Conservation (phyloP, 2,888 invertebrate genomes). For the Venustoraphidia nigricollis region DNA sequence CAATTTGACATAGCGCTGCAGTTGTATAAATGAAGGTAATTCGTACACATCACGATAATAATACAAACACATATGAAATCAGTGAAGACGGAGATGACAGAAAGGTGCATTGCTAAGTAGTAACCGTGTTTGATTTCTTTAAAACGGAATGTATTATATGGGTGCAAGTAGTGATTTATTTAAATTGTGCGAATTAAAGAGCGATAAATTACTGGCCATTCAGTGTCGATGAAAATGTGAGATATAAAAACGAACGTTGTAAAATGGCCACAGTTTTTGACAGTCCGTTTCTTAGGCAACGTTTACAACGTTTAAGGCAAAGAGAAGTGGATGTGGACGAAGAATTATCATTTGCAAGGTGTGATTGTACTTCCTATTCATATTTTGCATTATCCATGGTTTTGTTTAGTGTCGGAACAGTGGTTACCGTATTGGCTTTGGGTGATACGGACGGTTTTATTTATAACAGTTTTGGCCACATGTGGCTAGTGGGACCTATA, state of each 20-base stretch:
- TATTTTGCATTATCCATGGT: conserved; percentile 46
- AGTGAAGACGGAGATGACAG: too few relatives aligned
- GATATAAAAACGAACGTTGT: neutral
- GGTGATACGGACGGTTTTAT: conserved; percentile 44
- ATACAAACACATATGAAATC: too few relatives aligned
- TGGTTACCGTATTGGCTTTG: conserved; percentile 45
- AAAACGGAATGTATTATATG: too few relatives aligned
- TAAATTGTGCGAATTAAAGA: too few relatives aligned
- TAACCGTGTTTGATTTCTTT: too few relatives aligned
- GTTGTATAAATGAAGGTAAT: too few relatives aligned
- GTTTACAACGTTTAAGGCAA: conserved; percentile 39
- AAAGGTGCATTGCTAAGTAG: too few relatives aligned
- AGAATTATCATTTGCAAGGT: conserved; percentile 43
- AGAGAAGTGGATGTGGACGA: conserved; percentile 42
- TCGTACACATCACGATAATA: too few relatives aligned
- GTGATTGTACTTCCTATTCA: conserved; percentile 50
- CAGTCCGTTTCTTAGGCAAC: conserved; percentile 42
- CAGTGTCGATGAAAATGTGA: too few relatives aligned
- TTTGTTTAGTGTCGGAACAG: conserved; percentile 44
- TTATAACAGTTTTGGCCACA: conserved; percentile 44
- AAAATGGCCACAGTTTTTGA: conserved; percentile 48
- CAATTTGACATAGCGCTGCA: too few relatives aligned
- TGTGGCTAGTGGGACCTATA: conserved; percentile 52
- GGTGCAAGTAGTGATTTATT: too few relatives aligned
- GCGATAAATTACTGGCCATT: too few relatives aligned